Percentiles rank a stretch among this genome's conserved stretches.
These are phyloP conservation scores for Temnopleurus reevesii DNA, from an alignment of 53 echinoderm and acorn worm species.

Conservation along the genomic window DNA sequence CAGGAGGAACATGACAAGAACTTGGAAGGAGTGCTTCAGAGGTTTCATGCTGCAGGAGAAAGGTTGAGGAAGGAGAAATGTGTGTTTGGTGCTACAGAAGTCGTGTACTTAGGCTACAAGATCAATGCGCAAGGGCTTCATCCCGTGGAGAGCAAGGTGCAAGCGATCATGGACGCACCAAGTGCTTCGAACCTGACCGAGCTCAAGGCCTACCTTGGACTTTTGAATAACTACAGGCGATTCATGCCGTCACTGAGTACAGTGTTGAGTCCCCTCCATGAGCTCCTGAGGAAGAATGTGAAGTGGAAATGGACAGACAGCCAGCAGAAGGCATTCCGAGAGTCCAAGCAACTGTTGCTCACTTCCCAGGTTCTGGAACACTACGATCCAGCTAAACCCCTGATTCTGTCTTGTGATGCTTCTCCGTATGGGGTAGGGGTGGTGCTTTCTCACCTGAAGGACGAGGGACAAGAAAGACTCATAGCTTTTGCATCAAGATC, in stretches of 20 bases:
- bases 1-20: conserved; percentile 51
- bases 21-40: conserved; percentile 34
- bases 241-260: conserved; percentile 61
- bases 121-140: conserved; percentile 58
- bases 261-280: conserved; percentile 52
- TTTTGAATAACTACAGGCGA: conserved; percentile 69
- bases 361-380: conserved; percentile 52
- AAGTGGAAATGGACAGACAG: conserved; percentile 56
- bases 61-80: conserved; percentile 55
- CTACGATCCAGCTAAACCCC: conserved; percentile 19
- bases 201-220: conserved; percentile 61
- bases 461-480: not conserved
- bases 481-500: conserved; percentile 45
- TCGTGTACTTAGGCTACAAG: conserved; percentile 53
- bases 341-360: conserved; percentile 56
- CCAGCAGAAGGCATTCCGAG: conserved; percentile 57
- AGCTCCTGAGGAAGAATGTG: conserved; percentile 38
- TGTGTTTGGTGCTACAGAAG: conserved; percentile 32
- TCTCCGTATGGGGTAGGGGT: conserved; percentile 64
- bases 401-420: conserved; percentile 32
- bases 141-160: conserved; percentile 53
- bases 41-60: conserved; percentile 51
- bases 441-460: conserved; percentile 52
- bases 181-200: conserved; percentile 50
- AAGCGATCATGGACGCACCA: conserved; percentile 58